A percentile compares a stretch with the other conserved stretches of the same genome.
These are phyloP conservation scores for Miichthys miiuy DNA, from an alignment of 2,797 vertebrate species.

Conservation along the genomic window DNA sequence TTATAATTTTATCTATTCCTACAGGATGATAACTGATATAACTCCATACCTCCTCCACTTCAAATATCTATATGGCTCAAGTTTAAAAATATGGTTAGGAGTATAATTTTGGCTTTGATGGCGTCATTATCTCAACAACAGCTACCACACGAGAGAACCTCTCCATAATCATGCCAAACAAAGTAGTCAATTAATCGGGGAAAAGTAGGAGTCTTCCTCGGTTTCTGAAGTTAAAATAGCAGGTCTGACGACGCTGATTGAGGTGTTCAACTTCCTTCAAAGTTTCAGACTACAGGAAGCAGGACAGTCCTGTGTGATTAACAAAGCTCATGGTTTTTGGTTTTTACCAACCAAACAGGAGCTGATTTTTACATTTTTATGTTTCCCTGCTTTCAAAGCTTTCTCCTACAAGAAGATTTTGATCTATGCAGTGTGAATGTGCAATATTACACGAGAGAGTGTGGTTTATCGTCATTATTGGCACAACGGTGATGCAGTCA, in stretches of 20 bases:
- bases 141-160: constrained; percentile 6
- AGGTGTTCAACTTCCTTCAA: background rate
- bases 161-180: constrained; percentile 23
- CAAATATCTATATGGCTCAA: background rate
- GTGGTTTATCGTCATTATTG: too few species aligned
- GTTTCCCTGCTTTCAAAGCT: background rate
- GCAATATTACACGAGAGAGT: too few species aligned
- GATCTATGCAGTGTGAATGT: background rate
- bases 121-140: constrained; percentile 10
- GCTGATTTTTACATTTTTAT: background rate
- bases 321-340: background rate
- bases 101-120: background rate
- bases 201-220: constrained; percentile 2
- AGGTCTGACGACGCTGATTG: constrained; percentile 16
- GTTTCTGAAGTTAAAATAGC: background rate
- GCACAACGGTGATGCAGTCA: too few species aligned
- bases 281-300: constrained; percentile 13
- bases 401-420: background rate
- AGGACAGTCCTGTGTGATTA: background rate
- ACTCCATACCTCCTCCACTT: background rate
- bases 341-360: background rate
- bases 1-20: background rate
- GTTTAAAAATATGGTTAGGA: background rate
- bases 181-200: background rate
- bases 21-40: background rate